Evolutionary conservation across 2,797 vertebrate species (phyloP).

Genomic region (Dipus sagitta): DNA sequence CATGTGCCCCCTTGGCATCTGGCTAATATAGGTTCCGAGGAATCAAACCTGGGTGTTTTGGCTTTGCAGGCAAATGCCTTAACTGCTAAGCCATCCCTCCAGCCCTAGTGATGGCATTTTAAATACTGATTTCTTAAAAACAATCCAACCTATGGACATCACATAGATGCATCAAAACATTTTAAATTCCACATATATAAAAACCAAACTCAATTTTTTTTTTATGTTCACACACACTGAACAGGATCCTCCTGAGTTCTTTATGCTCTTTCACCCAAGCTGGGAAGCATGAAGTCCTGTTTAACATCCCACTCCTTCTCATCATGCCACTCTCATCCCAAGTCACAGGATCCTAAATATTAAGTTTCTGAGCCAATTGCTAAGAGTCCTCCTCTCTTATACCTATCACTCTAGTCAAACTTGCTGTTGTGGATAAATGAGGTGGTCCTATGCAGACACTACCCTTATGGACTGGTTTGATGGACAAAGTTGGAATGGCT

Average conservation of each 20-base stretch:
- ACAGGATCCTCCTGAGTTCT: background rate
- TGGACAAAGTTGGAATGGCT: background rate
- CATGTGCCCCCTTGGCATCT: no score
- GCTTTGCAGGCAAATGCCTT: no score
- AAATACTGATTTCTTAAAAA: background rate
- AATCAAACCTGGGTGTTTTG: no score
- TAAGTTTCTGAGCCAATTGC: background rate
- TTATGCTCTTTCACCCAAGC: background rate
- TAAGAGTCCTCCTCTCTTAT: background rate
- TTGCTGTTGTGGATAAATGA: background rate
- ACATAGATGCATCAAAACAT: constrained; percentile 31
- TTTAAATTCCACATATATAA: background rate
- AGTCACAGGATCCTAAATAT: background rate
- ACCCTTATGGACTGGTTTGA: background rate
- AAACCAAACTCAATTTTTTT: background rate
- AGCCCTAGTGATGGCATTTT: background rate
- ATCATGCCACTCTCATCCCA: background rate
- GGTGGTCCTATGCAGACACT: background rate
- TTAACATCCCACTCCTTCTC: background rate
- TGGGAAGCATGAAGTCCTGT: background rate
- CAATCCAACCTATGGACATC: background rate
- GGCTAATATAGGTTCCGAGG: no score
- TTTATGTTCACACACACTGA: background rate
- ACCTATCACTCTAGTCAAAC: background rate
- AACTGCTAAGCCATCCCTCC: no score